phyloP scores from a whole-genome alignment of 1,140 invertebrate genomes.

The Lepidurus apus region DNA sequence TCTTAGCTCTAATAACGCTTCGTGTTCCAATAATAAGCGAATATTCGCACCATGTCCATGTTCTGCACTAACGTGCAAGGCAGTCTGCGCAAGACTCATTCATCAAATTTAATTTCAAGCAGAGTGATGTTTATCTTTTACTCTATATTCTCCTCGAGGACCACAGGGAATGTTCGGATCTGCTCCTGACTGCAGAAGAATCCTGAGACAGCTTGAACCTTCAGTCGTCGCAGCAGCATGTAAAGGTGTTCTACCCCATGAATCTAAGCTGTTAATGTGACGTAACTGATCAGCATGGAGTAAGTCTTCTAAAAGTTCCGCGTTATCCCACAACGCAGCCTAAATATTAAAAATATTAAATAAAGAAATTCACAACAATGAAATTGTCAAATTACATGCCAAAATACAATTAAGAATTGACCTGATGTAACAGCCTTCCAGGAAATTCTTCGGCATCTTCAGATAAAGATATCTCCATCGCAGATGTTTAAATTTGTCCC shows the following conservation, averaged over 20 bases:
- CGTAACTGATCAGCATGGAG: constrained; percentile 62
- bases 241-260: constrained; percentile 69
- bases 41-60: constrained; percentile 69
- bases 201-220: constrained; percentile 67
- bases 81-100: constrained; percentile 52
- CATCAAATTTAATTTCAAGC: constrained; percentile 26
- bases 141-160: constrained; percentile 55
- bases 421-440: constrained; percentile 69
- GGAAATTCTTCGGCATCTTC: constrained; percentile 71
- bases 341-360: constrained; percentile 49
- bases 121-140: constrained; percentile 39
- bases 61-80: constrained; percentile 73
- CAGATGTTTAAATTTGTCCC: background rate
- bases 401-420: constrained; percentile 41
- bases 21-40: constrained; percentile 58
- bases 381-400: constrained; percentile 22
- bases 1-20: constrained; percentile 57
- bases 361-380: constrained; percentile 37
- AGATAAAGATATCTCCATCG: constrained; percentile 23
- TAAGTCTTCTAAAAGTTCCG: constrained; percentile 76
- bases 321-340: constrained; percentile 86
- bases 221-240: constrained; percentile 85
- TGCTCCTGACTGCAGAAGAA: constrained; percentile 66
- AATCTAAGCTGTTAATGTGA: constrained; percentile 69
- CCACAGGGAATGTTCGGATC: constrained; percentile 65